Base-by-base conservation (phyloP, 1,140 invertebrate species). In the Nasonia giraulti region DNA sequence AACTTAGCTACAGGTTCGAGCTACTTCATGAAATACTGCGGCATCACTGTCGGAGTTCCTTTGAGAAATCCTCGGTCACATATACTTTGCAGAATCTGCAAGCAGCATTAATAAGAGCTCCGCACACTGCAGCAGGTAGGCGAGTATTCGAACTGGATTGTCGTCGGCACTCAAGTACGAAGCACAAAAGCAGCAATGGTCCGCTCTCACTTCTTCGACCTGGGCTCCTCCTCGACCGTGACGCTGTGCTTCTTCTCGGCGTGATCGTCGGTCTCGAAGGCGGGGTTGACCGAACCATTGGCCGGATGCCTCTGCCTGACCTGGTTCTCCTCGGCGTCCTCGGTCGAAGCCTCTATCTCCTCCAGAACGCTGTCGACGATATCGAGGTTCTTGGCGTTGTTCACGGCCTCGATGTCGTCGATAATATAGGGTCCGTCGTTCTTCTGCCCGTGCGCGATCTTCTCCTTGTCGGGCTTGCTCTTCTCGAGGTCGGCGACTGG, bases 201-300 rank as follows among this genome's bases (percentile, higher is more conserved):
- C 10, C 8, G 40, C 31, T 5, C 8, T 71, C 37, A 76, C 77
- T 73, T 80, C 27, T 79, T 82, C 55, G 44, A 50, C n/a, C 83
- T 80, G 69, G 12, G 81, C 86, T 27, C 81, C 85, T 82, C 83
- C 84, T 91, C 89, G 0, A 89, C 55, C 0, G 86, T 89, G 20
- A 91, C 86, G 44, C 87, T 85, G 80, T 82, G 88, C 10, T 86
- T 83, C 37, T 87, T 73, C 6, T 55, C 37, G 10, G 78, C 73
- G 2, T 37, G 33, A 37, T 87, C 92, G 0, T 91, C 92, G 31
- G 91, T 90, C 55, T 90, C 92, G 84, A 93, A 94, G 0, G 91
- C 92, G 0, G 91, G 92, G 88, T 95, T 94, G 69, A 93, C 92
- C 0, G 93, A 89, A 33, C 93, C 94, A 10, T 92, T 93, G 55